Percentiles rank a stretch among this genome's conserved stretches.
Evolutionary conservation across 2,888 invertebrate genomes (phyloP).

Genomic region (Scaptomyza polygonia): DNA sequence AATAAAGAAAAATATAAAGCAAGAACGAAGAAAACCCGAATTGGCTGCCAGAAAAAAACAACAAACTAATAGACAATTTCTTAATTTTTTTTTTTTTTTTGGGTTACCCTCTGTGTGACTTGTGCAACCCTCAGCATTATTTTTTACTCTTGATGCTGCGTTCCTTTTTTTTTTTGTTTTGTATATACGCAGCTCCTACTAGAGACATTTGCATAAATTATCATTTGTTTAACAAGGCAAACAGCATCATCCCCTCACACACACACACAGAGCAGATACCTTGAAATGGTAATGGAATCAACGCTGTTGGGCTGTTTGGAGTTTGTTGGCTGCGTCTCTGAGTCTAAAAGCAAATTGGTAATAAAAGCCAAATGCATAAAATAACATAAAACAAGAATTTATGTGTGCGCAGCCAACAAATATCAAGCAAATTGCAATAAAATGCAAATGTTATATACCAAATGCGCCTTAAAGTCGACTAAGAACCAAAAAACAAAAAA

Average conservation of each 20-base stretch:
- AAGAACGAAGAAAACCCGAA: conserved; percentile 3
- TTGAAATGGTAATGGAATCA: conserved; percentile 56
- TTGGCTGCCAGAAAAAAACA: conserved; percentile 25
- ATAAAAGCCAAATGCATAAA: conserved; percentile 78
- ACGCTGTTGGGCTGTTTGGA: conserved; percentile 13
- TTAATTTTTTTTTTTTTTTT: conserved; percentile 12
- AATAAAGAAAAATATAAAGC: conserved; percentile 15
- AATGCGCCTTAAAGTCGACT: conserved; percentile 59
- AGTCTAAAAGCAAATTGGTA: conserved; percentile 62
- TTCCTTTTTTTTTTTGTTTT: conserved; percentile 14
- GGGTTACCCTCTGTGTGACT: conserved; percentile 45
- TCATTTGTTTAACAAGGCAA: conserved; percentile 76
- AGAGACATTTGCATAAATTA: conserved; percentile 82
- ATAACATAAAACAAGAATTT: conserved; percentile 77
- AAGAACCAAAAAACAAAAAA: conserved; percentile 1
- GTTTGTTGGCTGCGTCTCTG: conserved; percentile 18
- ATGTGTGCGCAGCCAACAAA: conserved; percentile 57
- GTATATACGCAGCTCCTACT: conserved; percentile 47
- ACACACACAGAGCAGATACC: conserved; percentile 26
- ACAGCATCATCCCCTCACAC: conserved; percentile 27
- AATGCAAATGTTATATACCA: conserved; percentile 70
- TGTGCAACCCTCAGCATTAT: conserved; percentile 70
- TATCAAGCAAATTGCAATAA: conserved; percentile 78
- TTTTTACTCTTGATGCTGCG: conserved; percentile 10
- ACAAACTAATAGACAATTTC: conserved; percentile 55